Evolutionary conservation across 1,140 invertebrate species (phyloP).

Genomic region (Hermetia illucens): DNA sequence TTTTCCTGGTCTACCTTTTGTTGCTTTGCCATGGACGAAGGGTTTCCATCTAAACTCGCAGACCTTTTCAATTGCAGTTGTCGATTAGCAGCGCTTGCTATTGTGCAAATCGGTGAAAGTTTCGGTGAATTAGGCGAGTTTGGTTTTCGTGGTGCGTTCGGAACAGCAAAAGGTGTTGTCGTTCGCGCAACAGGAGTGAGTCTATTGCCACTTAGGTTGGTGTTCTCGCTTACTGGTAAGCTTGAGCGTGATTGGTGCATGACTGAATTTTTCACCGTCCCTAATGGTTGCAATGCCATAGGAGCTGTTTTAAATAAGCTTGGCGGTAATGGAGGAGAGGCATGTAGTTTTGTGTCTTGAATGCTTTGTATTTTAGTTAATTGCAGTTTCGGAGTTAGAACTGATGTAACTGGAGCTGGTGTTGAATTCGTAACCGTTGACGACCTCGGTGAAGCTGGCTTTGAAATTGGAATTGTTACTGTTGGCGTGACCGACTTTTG

Average conservation of each 20-base stretch:
- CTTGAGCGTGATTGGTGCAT: slow-evolving; percentile 4
- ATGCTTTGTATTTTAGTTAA: too few species aligned
- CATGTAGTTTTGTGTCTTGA: slow-evolving; percentile 14
- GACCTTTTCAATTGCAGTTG: slow-evolving; percentile 18
- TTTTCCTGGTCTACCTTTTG: slow-evolving; percentile 11
- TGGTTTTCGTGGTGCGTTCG: slow-evolving; percentile 9
- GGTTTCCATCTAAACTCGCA: slow-evolving; percentile 17
- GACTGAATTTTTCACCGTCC: too few species aligned
- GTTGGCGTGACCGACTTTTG: neutral
- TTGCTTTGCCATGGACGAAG: slow-evolving; percentile 9
- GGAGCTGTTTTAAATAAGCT: slow-evolving; percentile 21
- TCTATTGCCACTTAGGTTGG: slow-evolving; percentile 1
- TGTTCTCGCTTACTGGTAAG: neutral
- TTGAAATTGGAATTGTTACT: neutral
- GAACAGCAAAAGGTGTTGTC: slow-evolving; percentile 19
- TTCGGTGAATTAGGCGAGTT: slow-evolving; percentile 9
- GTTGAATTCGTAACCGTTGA: neutral
- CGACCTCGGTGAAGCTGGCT: slow-evolving; percentile 1
- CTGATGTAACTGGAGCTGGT: too few species aligned
- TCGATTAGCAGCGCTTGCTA: slow-evolving; percentile 25
- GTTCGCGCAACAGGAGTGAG: slow-evolving; percentile 4
- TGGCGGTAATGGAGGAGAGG: slow-evolving; percentile 24
- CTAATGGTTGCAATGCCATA: slow-evolving; percentile 12
- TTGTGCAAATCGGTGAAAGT: slow-evolving; percentile 16
- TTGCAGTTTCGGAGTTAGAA: too few species aligned